Percentiles rank a stretch among this genome's conserved stretches.
phyloP scores from a whole-genome alignment of 2,113 vertebrate species.

The Sorex fumeus region DNA sequence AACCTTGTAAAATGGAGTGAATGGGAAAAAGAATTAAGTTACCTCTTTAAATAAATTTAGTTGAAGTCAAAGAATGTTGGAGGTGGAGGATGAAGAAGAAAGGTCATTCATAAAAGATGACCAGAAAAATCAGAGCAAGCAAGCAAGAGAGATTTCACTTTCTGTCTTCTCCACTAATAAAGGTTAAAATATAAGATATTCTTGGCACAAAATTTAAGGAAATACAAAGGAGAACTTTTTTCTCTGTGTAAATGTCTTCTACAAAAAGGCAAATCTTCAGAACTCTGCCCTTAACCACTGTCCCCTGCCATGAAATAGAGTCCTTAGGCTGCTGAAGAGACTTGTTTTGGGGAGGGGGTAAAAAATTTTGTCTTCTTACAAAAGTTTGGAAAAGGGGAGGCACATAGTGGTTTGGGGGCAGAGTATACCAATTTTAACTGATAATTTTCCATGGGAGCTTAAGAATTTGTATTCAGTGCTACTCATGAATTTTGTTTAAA shows the following conservation, averaged over 20 bases:
- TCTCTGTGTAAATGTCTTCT: too few relatives aligned
- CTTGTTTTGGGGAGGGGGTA: neutral
- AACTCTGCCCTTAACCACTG: neutral
- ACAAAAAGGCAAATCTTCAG: neutral
- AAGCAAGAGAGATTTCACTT: neutral
- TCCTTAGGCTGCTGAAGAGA: neutral
- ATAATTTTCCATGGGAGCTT: slow-evolving; percentile 12
- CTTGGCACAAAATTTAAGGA: neutral
- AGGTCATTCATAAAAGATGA: neutral
- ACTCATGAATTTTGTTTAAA: slow-evolving; percentile 42
- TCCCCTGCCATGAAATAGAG: neutral
- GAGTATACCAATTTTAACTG: neutral
- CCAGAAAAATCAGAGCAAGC: neutral
- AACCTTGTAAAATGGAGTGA: neutral
- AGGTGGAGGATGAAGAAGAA: neutral
- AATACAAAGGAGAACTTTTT: neutral
- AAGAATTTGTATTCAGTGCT: slow-evolving; percentile 6
- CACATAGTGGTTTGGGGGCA: neutral
- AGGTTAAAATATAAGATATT: neutral
- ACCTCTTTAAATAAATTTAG: neutral
- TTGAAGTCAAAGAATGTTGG: neutral
- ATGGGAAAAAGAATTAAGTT: neutral
- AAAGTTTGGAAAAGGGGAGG: neutral
- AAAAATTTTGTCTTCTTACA: neutral
- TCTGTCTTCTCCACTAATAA: neutral